These are phyloP conservation scores for Podarcis muralis DNA, from an alignment of 2,113 vertebrate genomes.

Conservation along the genomic window DNA sequence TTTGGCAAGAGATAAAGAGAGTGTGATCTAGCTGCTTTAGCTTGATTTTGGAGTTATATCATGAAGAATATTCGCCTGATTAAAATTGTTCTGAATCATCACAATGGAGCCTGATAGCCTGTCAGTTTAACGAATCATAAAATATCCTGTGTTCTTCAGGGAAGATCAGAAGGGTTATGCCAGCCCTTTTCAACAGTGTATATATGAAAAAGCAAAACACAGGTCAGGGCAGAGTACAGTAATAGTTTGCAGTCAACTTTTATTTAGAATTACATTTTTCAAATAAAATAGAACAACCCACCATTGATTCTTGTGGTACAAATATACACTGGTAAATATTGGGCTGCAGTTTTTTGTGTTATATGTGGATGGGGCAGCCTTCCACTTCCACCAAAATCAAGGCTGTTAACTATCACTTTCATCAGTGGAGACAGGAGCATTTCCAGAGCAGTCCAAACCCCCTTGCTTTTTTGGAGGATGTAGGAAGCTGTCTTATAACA, in stretches of 20 bases:
- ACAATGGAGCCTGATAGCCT: constrained; percentile 28
- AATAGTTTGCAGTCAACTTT: constrained; percentile 7
- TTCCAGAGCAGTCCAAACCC: neutral
- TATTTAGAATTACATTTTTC: neutral
- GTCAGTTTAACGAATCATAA: constrained; percentile 53
- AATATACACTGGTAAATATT: neutral
- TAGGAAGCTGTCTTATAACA: too few relatives aligned
- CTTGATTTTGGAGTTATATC: constrained; percentile 63
- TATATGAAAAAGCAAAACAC: too few relatives aligned
- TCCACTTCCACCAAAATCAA: neutral
- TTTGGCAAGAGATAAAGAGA: constrained; percentile 51
- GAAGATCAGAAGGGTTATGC: constrained; percentile 23
- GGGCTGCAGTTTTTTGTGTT: neutral
- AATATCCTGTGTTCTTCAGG: constrained; percentile 44
- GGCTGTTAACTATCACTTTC: neutral
- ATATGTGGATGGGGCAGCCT: neutral
- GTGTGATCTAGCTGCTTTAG: constrained; percentile 62
- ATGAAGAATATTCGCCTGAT: constrained; percentile 58
- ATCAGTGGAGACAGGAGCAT: neutral
- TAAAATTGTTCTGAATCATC: constrained; percentile 65
- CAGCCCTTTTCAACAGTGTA: constrained; percentile 20
- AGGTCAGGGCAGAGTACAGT: neutral
- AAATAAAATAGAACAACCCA: neutral
- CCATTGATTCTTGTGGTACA: neutral
- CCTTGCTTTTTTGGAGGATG: neutral